Evolutionary conservation across 2,797 vertebrate genomes (phyloP).

Genomic region (Anabas testudineus): DNA sequence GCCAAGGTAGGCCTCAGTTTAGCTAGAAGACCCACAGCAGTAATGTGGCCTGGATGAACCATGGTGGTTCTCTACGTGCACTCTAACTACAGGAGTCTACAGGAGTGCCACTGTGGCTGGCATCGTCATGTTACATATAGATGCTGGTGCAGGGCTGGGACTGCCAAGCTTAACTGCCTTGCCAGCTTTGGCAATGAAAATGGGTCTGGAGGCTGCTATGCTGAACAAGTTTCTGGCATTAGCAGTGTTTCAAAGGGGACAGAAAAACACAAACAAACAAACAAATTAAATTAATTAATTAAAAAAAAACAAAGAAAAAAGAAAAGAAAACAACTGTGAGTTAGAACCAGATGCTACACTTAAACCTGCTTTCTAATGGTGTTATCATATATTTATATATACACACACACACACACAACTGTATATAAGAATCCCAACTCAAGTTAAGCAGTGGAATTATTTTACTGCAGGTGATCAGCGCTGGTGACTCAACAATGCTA

Average conservation of each 20-base stretch:
- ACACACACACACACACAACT: no score
- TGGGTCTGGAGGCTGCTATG: constrained; percentile 65
- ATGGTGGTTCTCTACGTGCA: constrained; percentile 48
- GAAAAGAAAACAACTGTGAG: no score
- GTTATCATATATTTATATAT: no score
- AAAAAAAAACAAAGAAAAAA: neutral
- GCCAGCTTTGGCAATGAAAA: constrained; percentile 69
- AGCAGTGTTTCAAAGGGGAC: constrained; percentile 42
- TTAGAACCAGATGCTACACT: constrained; percentile 3
- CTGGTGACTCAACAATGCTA: constrained; percentile 18
- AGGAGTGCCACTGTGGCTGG: constrained; percentile 65
- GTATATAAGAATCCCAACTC: no score
- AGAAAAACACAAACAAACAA: constrained; percentile 12
- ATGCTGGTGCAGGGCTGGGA: constrained; percentile 54
- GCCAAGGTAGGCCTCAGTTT: constrained; percentile 46
- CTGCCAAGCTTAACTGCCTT: constrained; percentile 56
- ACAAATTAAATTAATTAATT: constrained; percentile 28
- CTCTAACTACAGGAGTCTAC: constrained; percentile 41
- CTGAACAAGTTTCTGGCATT: constrained; percentile 68
- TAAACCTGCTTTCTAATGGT: constrained; percentile 35
- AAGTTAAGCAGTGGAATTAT: constrained; percentile 1
- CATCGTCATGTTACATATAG: constrained; percentile 50
- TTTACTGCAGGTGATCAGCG: neutral
- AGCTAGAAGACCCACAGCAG: constrained; percentile 40
- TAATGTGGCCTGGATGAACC: constrained; percentile 48